Percentiles rank a stretch among this genome's conserved stretches.
phyloP scores from a whole-genome alignment of 2,888 invertebrate species.

The Adela reaumurella region DNA sequence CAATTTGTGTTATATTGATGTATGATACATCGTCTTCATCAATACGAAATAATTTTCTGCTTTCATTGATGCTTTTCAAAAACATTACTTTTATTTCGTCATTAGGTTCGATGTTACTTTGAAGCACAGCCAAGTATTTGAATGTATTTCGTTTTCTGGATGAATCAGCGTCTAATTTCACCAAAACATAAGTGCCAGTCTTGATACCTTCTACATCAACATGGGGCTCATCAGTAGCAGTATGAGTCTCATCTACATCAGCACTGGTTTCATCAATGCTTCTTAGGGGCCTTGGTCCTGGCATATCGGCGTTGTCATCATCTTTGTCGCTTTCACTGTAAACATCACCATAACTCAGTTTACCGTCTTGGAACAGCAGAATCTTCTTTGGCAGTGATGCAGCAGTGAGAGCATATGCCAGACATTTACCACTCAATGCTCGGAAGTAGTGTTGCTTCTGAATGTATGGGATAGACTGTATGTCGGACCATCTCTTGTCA shows the following conservation, averaged over 20 bases:
- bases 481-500: slow-evolving; percentile 4
- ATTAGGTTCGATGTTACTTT: not conserved
- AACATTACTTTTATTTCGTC: too few relatives aligned
- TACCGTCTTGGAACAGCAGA: not conserved
- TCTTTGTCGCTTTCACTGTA: not conserved
- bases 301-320: not conserved
- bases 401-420: not conserved
- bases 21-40: too few relatives aligned
- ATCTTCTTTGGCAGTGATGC: not conserved
- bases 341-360: not conserved
- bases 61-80: too few relatives aligned
- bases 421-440: not conserved
- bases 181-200: not conserved
- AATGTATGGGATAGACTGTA: slow-evolving; percentile 2
- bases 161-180: not conserved
- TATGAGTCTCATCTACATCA: not conserved
- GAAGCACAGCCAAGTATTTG: not conserved
- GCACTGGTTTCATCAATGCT: not conserved
- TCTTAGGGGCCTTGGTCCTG: not conserved
- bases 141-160: not conserved
- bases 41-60: too few relatives aligned
- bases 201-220: not conserved
- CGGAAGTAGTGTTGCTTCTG: slow-evolving; percentile 6
- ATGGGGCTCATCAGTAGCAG: too few relatives aligned
- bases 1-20: too few relatives aligned